Conservation (phyloP, 2,888 invertebrate species). For the Sycophila texana region DNA sequence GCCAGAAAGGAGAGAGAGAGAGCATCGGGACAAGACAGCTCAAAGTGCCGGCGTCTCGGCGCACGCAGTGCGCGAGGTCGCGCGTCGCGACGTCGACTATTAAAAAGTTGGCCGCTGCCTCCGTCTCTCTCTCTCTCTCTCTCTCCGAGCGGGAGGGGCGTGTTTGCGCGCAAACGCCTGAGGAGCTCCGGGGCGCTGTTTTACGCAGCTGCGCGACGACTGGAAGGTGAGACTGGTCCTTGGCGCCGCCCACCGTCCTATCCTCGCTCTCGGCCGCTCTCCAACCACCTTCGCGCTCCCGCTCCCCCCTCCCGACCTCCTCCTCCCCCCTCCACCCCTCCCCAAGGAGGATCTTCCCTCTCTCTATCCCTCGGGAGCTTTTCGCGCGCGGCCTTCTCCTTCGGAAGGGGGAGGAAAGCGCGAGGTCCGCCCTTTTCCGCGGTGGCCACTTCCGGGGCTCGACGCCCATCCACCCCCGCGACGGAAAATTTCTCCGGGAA, state of each 20-base stretch:
- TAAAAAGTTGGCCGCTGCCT: slow-evolving; percentile 29
- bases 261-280: slow-evolving; percentile 63
- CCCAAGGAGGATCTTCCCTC: slow-evolving; percentile 10
- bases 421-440: slow-evolving; percentile 37
- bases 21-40: neutral
- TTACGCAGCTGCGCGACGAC: slow-evolving; percentile 62
- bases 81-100: slow-evolving; percentile 46
- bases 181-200: slow-evolving; percentile 27
- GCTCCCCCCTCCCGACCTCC: slow-evolving; percentile 56
- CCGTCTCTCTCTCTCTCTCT: slow-evolving; percentile 11
- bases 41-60: neutral
- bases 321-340: slow-evolving; percentile 49
- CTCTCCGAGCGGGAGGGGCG: slow-evolving; percentile 42
- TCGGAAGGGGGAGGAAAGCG: slow-evolving; percentile 1
- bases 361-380: neutral
- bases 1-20: too few relatives aligned
- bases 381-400: neutral
- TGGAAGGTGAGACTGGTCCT: slow-evolving; percentile 63
- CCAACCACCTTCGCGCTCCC: slow-evolving; percentile 62
- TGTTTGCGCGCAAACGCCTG: slow-evolving; percentile 38
- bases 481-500: slow-evolving; percentile 8
- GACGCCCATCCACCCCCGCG: neutral
- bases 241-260: slow-evolving; percentile 73
- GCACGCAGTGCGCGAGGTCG: slow-evolving; percentile 40
- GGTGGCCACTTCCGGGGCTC: slow-evolving; percentile 19